A percentile compares a stretch with the other conserved stretches of the same genome.
Evolutionary conservation across 2,797 vertebrate genomes (phyloP).

Genomic region (Acanthurus lineatus): DNA sequence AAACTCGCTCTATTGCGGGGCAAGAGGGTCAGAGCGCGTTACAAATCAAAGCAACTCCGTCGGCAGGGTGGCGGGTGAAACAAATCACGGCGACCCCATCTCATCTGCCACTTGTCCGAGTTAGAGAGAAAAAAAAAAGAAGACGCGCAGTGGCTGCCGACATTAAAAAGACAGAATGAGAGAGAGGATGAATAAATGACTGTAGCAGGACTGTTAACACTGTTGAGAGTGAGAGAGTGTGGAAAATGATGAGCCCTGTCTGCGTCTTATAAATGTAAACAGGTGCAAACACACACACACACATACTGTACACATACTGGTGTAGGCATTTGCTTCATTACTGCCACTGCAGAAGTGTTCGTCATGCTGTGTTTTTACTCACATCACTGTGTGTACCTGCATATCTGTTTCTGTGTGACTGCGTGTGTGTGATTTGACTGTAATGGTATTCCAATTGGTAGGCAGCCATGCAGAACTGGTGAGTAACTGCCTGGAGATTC

Average conservation of each 20-base stretch:
- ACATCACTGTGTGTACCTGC: conserved; percentile 11
- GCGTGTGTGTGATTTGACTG: conserved; percentile 30
- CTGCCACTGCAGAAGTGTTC: conserved; percentile 11
- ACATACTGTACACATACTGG: background rate
- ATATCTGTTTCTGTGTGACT: conserved; percentile 1
- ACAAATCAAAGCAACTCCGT: conserved; percentile 70
- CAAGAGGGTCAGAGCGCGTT: conserved; percentile 56
- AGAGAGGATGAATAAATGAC: conserved; percentile 28
- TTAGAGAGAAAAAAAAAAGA: background rate
- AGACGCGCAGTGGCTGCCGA: conserved; percentile 11
- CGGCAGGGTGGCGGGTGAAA: conserved; percentile 49
- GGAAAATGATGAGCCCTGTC: conserved; percentile 20
- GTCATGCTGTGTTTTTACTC: conserved; percentile 8
- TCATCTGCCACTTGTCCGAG: conserved; percentile 64
- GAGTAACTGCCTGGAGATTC: conserved; percentile 60
- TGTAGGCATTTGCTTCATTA: conserved; percentile 19
- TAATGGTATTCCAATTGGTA: conserved; percentile 54
- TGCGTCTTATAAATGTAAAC: background rate
- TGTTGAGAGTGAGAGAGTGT: conserved; percentile 27
- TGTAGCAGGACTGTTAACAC: conserved; percentile 35
- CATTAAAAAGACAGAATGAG: conserved; percentile 49
- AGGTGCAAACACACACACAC: background rate
- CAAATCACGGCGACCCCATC: conserved; percentile 77
- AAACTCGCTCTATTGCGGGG: conserved; percentile 48
- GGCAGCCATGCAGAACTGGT: conserved; percentile 51